Evolutionary conservation across 1,140 invertebrate species (phyloP).

Genomic region (Diploscapter pachys): DNA sequence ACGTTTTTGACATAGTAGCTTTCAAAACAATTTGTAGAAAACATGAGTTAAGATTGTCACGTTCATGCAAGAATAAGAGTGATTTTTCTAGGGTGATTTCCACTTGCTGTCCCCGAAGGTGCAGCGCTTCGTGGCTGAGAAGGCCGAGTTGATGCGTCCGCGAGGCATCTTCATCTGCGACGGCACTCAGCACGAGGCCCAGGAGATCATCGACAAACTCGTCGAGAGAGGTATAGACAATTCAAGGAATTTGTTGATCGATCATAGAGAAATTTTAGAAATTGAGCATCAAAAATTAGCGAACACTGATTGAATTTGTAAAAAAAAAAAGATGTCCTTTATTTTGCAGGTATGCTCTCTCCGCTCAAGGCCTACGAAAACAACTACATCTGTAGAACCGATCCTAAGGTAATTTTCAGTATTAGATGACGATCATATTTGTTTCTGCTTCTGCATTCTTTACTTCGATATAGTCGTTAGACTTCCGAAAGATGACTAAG

Average conservation of each 20-base stretch:
- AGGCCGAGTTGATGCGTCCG: slow-evolving; percentile 59
- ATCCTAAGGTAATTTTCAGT: slow-evolving; percentile 68
- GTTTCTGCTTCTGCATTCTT: not conserved
- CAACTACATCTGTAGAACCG: slow-evolving; percentile 77
- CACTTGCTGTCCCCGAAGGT: slow-evolving; percentile 57
- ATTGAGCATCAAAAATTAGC: too few relatives aligned
- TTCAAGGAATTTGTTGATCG: too few relatives aligned
- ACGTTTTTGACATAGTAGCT: not conserved
- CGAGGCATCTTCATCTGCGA: slow-evolving; percentile 60
- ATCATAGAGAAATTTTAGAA: too few relatives aligned
- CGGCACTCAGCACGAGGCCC: slow-evolving; percentile 59
- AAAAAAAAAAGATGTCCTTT: too few relatives aligned
- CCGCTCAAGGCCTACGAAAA: slow-evolving; percentile 58
- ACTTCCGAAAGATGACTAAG: not conserved
- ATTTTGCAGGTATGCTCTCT: slow-evolving; percentile 38
- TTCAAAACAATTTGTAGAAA: not conserved
- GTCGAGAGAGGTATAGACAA: slow-evolving; percentile 48
- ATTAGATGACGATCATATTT: not conserved
- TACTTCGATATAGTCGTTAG: not conserved
- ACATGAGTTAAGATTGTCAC: not conserved
- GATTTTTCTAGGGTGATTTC: slow-evolving; percentile 51
- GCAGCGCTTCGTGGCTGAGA: slow-evolving; percentile 58
- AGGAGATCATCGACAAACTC: slow-evolving; percentile 59
- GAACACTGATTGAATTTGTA: too few relatives aligned
- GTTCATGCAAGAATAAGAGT: slow-evolving; percentile 4